phyloP scores from a whole-genome alignment of 1,140 invertebrate genomes.

The Penaeus vannamei region DNA sequence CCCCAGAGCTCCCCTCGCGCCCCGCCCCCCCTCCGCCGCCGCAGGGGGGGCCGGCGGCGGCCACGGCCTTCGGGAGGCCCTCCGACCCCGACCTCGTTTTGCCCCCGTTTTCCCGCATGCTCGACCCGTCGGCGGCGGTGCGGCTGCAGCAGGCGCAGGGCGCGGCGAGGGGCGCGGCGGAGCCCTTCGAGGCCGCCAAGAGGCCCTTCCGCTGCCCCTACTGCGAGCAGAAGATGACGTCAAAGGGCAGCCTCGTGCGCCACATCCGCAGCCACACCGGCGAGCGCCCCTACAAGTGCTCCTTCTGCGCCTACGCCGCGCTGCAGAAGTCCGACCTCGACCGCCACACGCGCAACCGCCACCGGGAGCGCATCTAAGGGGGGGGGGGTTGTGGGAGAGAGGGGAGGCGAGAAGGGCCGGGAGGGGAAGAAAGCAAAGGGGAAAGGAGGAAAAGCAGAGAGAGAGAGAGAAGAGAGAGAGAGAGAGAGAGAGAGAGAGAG shows the following conservation, averaged over 20 bases:
- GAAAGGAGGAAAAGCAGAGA: too few relatives aligned
- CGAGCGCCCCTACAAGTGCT: slow-evolving; percentile 84
- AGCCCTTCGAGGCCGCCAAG: slow-evolving; percentile 28
- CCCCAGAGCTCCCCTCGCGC: neutral
- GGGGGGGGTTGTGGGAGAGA: neutral
- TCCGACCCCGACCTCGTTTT: neutral
- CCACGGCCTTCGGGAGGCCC: too few relatives aligned
- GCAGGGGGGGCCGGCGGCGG: neutral
- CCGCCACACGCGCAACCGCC: slow-evolving; percentile 49
- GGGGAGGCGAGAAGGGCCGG: too few relatives aligned
- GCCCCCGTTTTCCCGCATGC: slow-evolving; percentile 16
- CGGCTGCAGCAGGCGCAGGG: slow-evolving; percentile 5
- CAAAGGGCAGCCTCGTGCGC: slow-evolving; percentile 54
- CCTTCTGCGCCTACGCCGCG: slow-evolving; percentile 78
- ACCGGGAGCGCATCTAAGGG: neutral
- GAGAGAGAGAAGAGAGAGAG: neutral
- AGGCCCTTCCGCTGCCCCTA: slow-evolving; percentile 50
- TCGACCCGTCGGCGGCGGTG: slow-evolving; percentile 22
- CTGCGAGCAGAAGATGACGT: slow-evolving; percentile 55
- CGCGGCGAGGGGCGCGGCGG: slow-evolving; percentile 2
- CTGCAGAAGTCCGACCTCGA: slow-evolving; percentile 64
- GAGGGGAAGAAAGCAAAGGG: neutral
- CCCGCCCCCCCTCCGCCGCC: slow-evolving; percentile 27
- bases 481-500: neutral
- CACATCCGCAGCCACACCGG: slow-evolving; percentile 78